Conservation (phyloP, 2,113 vertebrate species). For the Oenanthe melanoleuca region DNA sequence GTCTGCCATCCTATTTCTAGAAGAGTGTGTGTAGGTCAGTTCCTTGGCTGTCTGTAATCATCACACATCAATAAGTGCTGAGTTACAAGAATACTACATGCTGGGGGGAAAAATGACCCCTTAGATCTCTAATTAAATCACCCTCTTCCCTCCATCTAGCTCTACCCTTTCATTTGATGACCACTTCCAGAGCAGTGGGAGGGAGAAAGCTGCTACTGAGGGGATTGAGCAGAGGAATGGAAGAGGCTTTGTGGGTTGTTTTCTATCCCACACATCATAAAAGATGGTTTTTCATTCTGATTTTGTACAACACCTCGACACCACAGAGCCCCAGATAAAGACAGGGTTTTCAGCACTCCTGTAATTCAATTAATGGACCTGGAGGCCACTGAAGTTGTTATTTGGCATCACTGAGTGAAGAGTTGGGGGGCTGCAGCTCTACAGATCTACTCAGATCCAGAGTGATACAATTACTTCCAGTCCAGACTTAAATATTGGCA, state of each 20-base stretch:
- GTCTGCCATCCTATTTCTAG: neutral
- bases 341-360: neutral
- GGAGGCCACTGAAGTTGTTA: neutral
- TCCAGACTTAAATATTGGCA: neutral
- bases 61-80: neutral
- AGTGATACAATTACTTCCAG: neutral
- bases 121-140: slow-evolving; percentile 35
- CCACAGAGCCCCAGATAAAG: neutral
- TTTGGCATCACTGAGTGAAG: neutral
- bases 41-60: neutral
- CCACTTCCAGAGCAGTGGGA: neutral
- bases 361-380: neutral
- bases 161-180: neutral
- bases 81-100: neutral
- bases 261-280: neutral
- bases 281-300: neutral
- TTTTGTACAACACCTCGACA: neutral
- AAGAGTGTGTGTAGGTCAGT: neutral
- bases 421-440: neutral
- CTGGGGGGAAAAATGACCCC: neutral
- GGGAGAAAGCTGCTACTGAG: neutral
- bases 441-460: neutral
- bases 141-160: neutral
- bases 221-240: neutral
- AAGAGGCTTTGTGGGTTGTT: neutral